These are phyloP conservation scores for Argyrosomus japonicus DNA, from an alignment of 2,113 vertebrate species.

Conservation along the genomic window DNA sequence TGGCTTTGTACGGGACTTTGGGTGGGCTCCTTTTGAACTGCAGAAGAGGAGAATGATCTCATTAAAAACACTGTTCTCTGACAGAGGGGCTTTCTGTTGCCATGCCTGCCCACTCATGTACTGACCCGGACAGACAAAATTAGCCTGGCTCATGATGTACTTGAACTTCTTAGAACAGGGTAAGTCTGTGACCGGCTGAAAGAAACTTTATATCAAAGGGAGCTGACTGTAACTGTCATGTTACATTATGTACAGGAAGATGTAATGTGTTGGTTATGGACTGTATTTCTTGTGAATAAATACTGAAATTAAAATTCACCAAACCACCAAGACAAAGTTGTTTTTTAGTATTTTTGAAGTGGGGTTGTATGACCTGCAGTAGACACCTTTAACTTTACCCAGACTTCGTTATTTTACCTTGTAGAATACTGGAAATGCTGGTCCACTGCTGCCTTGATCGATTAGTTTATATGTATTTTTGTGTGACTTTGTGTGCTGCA, in stretches of 20 bases:
- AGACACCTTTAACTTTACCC: no score
- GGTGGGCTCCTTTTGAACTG: slow-evolving; percentile 98
- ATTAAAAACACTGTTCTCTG: slow-evolving; percentile 43
- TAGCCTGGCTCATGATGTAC: neutral
- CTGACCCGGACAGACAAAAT: neutral
- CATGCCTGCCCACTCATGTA: neutral
- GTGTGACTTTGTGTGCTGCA: no score
- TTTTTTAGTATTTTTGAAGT: neutral
- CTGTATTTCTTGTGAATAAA: neutral
- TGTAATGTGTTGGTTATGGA: neutral
- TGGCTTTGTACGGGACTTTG: slow-evolving; percentile 99
- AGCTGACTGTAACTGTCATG: neutral
- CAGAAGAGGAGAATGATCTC: slow-evolving; percentile 28
- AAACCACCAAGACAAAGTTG: neutral
- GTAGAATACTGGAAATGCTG: no score
- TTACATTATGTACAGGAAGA: neutral
- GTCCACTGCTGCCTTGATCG: no score
- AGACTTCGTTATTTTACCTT: no score
- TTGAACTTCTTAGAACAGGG: neutral
- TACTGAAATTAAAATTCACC: neutral
- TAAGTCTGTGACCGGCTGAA: neutral
- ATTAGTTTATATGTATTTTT: no score
- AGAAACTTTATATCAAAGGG: neutral
- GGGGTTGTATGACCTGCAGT: no score
- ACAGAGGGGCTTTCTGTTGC: neutral